These are phyloP conservation scores for Proterorhinus semilunaris DNA, from an alignment of 2,113 vertebrate species.

Conservation along the genomic window DNA sequence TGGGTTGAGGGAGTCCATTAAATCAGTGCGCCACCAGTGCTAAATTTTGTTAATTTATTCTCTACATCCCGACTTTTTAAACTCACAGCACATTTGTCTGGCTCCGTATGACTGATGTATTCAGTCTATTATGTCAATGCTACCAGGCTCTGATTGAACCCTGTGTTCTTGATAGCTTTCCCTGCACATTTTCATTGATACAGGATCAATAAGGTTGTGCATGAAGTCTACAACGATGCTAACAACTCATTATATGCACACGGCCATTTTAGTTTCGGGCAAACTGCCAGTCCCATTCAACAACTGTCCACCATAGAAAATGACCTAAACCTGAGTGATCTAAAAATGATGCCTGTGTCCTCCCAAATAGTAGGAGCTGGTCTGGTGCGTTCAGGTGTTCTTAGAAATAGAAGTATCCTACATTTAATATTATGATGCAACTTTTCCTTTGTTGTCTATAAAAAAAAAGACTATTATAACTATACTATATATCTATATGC, in stretches of 20 bases:
- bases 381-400: not conserved
- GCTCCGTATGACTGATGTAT: constrained; percentile 26
- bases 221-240: constrained; percentile 10
- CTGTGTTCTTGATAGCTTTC: constrained; percentile 48
- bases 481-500: too few species aligned
- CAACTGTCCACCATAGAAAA: too few species aligned
- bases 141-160: constrained; percentile 51
- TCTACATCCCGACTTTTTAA: constrained; percentile 20
- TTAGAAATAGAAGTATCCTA: not conserved
- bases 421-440: not conserved
- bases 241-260: constrained; percentile 20
- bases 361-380: not conserved
- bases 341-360: not conserved
- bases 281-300: too few species aligned
- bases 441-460: too few species aligned
- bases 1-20: too few species aligned
- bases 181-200: constrained; percentile 44
- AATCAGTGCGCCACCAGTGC: too few species aligned
- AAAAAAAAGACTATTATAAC: too few species aligned
- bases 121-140: constrained; percentile 22
- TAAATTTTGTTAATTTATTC: not conserved
- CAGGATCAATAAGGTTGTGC: constrained; percentile 60
- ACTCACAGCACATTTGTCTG: not conserved
- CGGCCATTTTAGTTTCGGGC: constrained; percentile 16
- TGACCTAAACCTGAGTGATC: too few species aligned